Conservation (phyloP, 2,113 vertebrate genomes). For the Stegastes partitus region DNA sequence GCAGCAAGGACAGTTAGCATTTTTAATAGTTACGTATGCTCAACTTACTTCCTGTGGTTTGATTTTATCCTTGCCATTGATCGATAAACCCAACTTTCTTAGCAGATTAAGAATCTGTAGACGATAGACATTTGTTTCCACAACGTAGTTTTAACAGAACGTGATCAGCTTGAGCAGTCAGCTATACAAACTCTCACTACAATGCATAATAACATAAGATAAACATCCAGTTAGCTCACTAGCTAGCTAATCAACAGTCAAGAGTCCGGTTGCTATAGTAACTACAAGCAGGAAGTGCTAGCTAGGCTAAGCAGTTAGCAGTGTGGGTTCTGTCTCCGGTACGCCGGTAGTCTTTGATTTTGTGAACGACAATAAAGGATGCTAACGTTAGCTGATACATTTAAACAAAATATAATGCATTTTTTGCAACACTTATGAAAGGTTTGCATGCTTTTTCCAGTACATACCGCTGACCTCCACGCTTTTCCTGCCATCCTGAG, state of each 20-base stretch:
- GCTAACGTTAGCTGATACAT: rapidly evolving
- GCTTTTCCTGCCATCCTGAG: conserved; percentile 80
- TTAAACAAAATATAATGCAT: not conserved
- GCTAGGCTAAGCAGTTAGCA: conserved; percentile 21
- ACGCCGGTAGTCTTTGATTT: not conserved
- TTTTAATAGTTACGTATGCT: conserved; percentile 15
- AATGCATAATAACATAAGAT: not conserved
- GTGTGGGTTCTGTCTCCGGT: not conserved
- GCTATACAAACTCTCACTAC: not conserved
- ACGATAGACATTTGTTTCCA: conserved; percentile 56
- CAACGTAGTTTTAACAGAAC: not conserved
- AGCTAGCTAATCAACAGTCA: not conserved
- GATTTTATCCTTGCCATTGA: conserved; percentile 72
- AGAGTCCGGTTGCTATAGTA: conserved; percentile 70
- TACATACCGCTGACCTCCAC: conserved; percentile 86
- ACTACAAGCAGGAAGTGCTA: conserved; percentile 38
- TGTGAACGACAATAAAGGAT: not conserved
- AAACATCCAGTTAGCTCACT: not conserved
- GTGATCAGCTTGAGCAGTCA: conserved; percentile 20
- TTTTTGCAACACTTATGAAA: not conserved
- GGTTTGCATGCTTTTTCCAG: not conserved
- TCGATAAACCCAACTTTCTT: conserved; percentile 72
- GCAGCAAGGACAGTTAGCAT: conserved; percentile 6
- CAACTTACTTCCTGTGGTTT: conserved; percentile 78
- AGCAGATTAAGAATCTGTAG: conserved; percentile 79